phyloP scores from a whole-genome alignment of 1,140 invertebrate species.

The Drosophila lacertosa region DNA sequence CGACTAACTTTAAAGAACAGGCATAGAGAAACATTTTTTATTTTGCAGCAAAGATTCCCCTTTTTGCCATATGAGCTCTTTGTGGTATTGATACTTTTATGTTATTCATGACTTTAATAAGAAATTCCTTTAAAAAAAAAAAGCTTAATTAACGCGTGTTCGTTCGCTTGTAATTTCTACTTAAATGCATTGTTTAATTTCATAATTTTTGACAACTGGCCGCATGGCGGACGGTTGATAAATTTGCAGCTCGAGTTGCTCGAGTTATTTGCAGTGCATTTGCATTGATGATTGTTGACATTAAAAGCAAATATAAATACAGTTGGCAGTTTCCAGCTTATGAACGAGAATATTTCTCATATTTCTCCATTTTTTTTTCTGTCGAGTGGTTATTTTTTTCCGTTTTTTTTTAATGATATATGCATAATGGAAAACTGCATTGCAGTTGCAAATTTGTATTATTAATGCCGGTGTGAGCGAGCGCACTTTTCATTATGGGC shows the following conservation, averaged over 20 bases:
- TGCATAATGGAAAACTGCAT: slow-evolving; percentile 39
- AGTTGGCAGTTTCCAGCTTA: slow-evolving; percentile 42
- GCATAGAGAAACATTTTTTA: too few relatives aligned
- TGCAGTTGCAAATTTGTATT: slow-evolving; percentile 56
- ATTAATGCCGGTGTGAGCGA: slow-evolving; percentile 58
- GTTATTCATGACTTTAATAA: too few relatives aligned
- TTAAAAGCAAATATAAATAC: slow-evolving; percentile 74
- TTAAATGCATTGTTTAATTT: slow-evolving; percentile 10
- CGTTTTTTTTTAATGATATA: slow-evolving; percentile 29
- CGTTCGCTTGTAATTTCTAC: background rate
- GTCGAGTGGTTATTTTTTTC: slow-evolving; percentile 5
- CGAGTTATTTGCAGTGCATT: slow-evolving; percentile 62
- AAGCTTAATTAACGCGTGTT: too few relatives aligned
- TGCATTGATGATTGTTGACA: slow-evolving; percentile 80
- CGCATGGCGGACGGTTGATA: slow-evolving; percentile 19
- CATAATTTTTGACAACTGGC: slow-evolving; percentile 47
- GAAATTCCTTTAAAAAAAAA: too few relatives aligned
- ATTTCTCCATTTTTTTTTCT: background rate
- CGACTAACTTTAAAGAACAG: too few relatives aligned
- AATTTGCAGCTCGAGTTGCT: slow-evolving; percentile 45
- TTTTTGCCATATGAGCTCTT: too few relatives aligned
- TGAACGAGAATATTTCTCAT: slow-evolving; percentile 38
- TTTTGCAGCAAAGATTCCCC: too few relatives aligned
- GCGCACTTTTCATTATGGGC: slow-evolving; percentile 60
- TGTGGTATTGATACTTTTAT: too few relatives aligned